Evolutionary conservation across 2,888 invertebrate species (phyloP), one percentile per base, ranked within the genome.

Genomic region (Caenorhabditis sp.): DNA sequence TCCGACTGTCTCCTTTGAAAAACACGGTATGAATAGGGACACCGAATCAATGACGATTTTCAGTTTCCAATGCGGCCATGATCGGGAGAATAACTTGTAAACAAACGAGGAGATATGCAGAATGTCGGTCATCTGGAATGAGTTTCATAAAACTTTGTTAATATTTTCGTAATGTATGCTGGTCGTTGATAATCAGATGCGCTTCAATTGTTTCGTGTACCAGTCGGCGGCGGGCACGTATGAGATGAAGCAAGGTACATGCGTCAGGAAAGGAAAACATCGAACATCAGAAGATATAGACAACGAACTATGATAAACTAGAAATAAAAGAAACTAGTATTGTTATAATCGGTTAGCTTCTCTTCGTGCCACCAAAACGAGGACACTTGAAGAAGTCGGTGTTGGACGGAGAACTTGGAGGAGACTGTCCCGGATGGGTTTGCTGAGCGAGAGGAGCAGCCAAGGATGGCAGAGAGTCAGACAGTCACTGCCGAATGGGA

Each of bases 401-500:
- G 65, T 65, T 2, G 65, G n/a, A 24, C 53, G 28, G 13, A 65
- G 47, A 1, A 65, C 44, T 28, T 20, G 55, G 13, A 55, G 56
- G 4, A 56, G 47, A 32, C 47, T 60, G 37, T 69, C 37, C 18
- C 69, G 20, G 9, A 69, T 2, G 15, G 69, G 50, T 60, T 50
- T 60, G 35, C 60, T 69, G 24, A 58, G 28, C 22, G 35, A 69
- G 15, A 60, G 9, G 1, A 69, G 24, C 1, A 69, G 22, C 69
- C 69, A 60, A 8, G 69, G 58, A 51, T 69, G 50, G 47, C 69
- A 69, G 15, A 69, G 60, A 24, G 50, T 60, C 11, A 69, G 51
- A 18, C 50, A 50, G 35, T 69, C 69, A 24, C 69, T 51, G 60
- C 58, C 44, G 50, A 69, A 60, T 2, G 69, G 69, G 15, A 50